Evolutionary conservation across 2,888 invertebrate species (phyloP).

Genomic region (Steromphala cineraria): DNA sequence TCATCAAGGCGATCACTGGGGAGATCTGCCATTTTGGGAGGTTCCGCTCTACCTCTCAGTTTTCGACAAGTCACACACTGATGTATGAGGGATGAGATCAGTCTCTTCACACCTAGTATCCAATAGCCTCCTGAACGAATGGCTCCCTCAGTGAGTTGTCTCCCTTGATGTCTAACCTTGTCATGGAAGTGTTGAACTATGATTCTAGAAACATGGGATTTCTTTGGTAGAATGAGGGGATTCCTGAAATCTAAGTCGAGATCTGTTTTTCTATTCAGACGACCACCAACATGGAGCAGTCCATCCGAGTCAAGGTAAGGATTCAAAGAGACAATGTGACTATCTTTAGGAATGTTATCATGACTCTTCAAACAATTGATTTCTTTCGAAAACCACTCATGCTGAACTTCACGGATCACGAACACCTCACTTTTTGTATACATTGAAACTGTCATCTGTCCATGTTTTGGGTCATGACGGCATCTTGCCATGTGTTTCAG

Average conservation of each 20-base stretch:
- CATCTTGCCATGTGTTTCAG: too few species aligned
- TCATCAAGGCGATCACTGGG: background rate
- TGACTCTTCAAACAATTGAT: too few species aligned
- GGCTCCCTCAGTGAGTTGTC: conserved; percentile 18
- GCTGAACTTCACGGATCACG: too few species aligned
- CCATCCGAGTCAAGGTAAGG: conserved; percentile 33
- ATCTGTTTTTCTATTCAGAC: conserved; percentile 26
- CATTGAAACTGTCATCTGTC: too few species aligned
- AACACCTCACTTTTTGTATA: too few species aligned
- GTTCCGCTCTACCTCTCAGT: background rate
- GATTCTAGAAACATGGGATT: background rate
- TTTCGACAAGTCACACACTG: conserved; percentile 5
- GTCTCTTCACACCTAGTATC: conserved; percentile 11
- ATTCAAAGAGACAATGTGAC: conserved; percentile 23
- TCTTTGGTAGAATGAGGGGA: background rate
- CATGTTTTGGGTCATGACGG: too few species aligned
- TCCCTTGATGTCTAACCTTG: too few species aligned
- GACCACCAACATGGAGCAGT: conserved; percentile 35
- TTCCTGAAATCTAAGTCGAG: background rate
- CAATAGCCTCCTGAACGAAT: conserved; percentile 6
- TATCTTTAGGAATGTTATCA: too few species aligned
- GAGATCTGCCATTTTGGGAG: background rate
- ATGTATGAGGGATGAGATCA: too few species aligned
- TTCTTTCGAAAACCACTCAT: too few species aligned
- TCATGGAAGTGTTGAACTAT: too few species aligned